Conservation (phyloP, 1,140 invertebrate genomes). For the Trichogramma pretiosum region DNA sequence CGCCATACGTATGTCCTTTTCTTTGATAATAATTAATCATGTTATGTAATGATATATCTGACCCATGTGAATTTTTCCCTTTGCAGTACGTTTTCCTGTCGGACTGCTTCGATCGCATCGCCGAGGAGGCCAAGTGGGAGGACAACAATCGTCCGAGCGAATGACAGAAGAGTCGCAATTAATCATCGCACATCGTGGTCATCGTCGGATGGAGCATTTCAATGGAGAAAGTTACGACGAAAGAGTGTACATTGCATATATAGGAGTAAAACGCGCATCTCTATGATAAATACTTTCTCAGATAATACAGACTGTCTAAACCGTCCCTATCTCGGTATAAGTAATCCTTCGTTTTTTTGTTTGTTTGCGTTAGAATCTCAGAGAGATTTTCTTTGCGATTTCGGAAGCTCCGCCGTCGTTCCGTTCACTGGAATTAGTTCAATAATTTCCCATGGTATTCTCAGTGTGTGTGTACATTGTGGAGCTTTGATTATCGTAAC, state of each 20-base stretch:
- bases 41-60: background rate
- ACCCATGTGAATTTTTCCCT: too few relatives aligned
- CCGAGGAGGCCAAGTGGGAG: constrained; percentile 77
- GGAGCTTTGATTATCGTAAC: too few relatives aligned
- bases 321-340: constrained; percentile 12
- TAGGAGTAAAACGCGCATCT: too few relatives aligned
- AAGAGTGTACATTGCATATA: too few relatives aligned
- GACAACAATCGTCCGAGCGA: constrained; percentile 71
- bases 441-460: too few relatives aligned
- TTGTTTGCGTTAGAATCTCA: background rate
- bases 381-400: too few relatives aligned
- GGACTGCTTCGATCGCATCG: constrained; percentile 90
- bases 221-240: too few relatives aligned
- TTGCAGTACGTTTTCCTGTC: constrained; percentile 85
- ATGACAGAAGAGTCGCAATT: constrained; percentile 41
- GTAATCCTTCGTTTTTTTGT: background rate
- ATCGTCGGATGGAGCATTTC: too few relatives aligned
- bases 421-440: too few relatives aligned
- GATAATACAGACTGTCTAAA: constrained; percentile 13
- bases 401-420: too few relatives aligned
- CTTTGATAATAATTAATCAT: background rate
- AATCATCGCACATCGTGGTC: constrained; percentile 16
- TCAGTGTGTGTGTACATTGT: too few relatives aligned
- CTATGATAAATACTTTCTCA: too few relatives aligned
- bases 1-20: constrained; percentile 74